Evolutionary conservation across 2,797 vertebrate genomes (phyloP).

Genomic region (Eurystomus glaucurus): DNA sequence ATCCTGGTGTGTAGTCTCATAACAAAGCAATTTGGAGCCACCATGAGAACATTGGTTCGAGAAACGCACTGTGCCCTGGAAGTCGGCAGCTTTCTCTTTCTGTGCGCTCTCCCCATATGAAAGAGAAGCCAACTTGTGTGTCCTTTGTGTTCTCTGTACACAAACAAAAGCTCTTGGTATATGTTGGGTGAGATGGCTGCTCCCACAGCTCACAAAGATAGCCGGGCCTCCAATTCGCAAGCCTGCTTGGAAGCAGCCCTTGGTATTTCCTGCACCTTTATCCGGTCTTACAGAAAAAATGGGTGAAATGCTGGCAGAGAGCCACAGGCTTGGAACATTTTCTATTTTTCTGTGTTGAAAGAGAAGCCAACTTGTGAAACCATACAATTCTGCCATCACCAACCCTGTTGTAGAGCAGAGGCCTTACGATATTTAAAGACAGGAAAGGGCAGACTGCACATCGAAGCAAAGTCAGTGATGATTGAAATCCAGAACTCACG

Average conservation of each 20-base stretch:
- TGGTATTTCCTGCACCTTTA: not conserved
- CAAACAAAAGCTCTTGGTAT: constrained; percentile 10
- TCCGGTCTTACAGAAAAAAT: not conserved
- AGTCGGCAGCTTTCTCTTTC: constrained; percentile 39
- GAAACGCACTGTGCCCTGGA: constrained; percentile 42
- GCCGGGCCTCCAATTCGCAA: not conserved
- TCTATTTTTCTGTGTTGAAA: constrained; percentile 71
- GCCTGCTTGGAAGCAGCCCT: not conserved
- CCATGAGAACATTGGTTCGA: not conserved
- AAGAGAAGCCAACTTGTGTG: not conserved
- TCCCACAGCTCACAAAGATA: constrained; percentile 7
- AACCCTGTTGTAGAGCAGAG: no score
- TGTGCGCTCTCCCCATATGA: not conserved
- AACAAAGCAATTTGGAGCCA: constrained; percentile 4
- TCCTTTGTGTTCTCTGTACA: constrained; percentile 49
- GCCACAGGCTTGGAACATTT: constrained; percentile 46
- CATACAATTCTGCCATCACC: no score
- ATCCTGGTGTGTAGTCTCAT: constrained; percentile 33
- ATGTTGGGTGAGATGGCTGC: constrained; percentile 13
- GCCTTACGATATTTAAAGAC: no score
- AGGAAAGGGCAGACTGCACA: not conserved
- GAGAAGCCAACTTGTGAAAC: no score
- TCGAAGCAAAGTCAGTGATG: not conserved
- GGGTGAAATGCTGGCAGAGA: not conserved
- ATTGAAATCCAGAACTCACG: not conserved